These are phyloP conservation scores for Polydrusus pterygomalis DNA, from an alignment of 2,888 invertebrate genomes.

Conservation along the genomic window DNA sequence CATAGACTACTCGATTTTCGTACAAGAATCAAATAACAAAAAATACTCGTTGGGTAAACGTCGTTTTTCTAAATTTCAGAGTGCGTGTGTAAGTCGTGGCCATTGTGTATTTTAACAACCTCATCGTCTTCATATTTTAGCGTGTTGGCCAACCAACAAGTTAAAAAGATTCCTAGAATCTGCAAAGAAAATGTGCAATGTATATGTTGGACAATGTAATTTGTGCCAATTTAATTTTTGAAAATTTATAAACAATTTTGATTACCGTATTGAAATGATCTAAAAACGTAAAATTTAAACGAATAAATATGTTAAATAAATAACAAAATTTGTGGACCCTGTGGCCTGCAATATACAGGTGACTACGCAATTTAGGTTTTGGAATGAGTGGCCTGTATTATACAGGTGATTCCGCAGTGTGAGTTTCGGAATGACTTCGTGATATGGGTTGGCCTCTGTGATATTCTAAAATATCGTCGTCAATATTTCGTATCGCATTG, in stretches of 20 bases:
- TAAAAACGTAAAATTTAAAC: no score
- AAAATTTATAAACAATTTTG: background rate
- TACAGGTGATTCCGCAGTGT: background rate
- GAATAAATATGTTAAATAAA: background rate
- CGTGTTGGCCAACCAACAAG: slow-evolving; percentile 88
- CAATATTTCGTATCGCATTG: slow-evolving; percentile 80
- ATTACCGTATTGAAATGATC: background rate
- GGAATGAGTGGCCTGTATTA: background rate
- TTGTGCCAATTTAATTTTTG: slow-evolving; percentile 4
- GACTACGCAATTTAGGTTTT: no score
- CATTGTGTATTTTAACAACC: slow-evolving; percentile 53
- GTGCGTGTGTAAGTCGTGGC: slow-evolving; percentile 52
- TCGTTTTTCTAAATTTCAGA: slow-evolving; percentile 53
- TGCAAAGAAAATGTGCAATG: slow-evolving; percentile 71
- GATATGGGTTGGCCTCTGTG: slow-evolving; percentile 2
- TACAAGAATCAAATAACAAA: background rate
- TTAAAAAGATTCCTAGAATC: slow-evolving; percentile 89
- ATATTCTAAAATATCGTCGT: slow-evolving; percentile 19
- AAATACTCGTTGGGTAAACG: slow-evolving; percentile 36
- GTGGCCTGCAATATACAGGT: no score
- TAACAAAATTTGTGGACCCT: background rate
- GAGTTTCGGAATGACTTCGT: background rate
- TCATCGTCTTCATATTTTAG: slow-evolving; percentile 76
- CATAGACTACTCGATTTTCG: slow-evolving; percentile 10
- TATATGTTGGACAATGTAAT: slow-evolving; percentile 3